Percentiles rank a stretch among this genome's conserved stretches.
phyloP scores from a whole-genome alignment of 2,797 vertebrate genomes.

The Emydoidea blandingii region DNA sequence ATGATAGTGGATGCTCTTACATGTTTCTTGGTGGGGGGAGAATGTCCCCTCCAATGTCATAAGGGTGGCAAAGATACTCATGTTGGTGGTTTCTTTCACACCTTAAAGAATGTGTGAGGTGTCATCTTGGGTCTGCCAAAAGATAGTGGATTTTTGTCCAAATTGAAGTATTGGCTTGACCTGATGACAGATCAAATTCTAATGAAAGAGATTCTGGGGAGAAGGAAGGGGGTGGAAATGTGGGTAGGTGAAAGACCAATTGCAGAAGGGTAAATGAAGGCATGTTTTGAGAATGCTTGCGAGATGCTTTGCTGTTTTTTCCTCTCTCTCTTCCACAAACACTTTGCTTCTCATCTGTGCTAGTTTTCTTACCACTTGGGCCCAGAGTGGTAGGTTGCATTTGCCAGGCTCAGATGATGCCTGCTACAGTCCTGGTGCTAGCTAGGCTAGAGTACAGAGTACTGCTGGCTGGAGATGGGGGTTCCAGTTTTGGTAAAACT shows the following conservation, averaged over 20 bases:
- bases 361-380: background rate
- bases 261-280: background rate
- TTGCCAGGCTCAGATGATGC: background rate
- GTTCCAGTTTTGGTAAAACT: fast-evolving
- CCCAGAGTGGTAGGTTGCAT: background rate
- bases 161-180: constrained; percentile 27
- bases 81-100: constrained; percentile 73
- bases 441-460: background rate
- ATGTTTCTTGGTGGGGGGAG: constrained; percentile 44
- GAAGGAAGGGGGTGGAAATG: background rate
- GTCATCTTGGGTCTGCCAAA: constrained; percentile 59
- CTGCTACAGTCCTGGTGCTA: background rate
- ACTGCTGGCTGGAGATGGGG: fast-evolving
- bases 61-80: constrained; percentile 31
- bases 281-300: background rate
- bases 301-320: background rate
- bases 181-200: constrained; percentile 53
- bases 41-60: constrained; percentile 30
- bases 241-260: background rate
- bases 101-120: constrained; percentile 63
- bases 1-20: constrained; percentile 67
- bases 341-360: background rate
- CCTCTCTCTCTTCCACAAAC: background rate
- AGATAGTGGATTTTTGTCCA: constrained; percentile 62
- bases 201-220: constrained; percentile 21